Conservation (phyloP, 2,113 vertebrate species). For the Tragelaphus scriptus region DNA sequence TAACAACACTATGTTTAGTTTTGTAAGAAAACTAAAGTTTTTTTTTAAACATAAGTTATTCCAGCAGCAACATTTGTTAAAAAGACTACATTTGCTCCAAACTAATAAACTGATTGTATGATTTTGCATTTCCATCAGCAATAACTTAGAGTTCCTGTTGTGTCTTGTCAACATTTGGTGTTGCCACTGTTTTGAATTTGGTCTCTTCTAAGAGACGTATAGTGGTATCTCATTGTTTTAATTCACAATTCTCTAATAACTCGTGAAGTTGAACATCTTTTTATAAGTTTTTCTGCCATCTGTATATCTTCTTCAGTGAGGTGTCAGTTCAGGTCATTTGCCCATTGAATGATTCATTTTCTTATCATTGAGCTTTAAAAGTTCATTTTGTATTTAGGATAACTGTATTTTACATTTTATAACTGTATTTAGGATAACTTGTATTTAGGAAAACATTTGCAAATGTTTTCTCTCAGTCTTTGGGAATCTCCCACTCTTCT, state of each 20-base stretch:
- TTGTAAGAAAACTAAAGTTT: background rate
- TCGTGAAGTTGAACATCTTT: background rate
- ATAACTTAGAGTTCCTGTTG: background rate
- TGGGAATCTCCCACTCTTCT: background rate
- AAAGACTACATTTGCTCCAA: background rate
- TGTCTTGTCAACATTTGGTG: background rate
- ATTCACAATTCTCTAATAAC: background rate
- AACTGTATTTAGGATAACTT: background rate
- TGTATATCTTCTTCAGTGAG: background rate
- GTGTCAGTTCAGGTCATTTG: background rate
- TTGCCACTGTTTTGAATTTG: background rate
- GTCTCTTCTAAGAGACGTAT: background rate
- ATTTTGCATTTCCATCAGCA: background rate
- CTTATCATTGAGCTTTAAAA: background rate
- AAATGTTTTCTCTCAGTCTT: background rate
- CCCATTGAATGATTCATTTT: background rate
- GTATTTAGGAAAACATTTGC: no score
- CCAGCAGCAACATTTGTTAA: no score
- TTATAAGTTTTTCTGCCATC: background rate
- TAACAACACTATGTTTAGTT: background rate
- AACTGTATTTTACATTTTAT: no score
- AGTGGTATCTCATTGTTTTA: background rate
- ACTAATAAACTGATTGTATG: background rate
- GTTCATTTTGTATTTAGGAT: background rate
- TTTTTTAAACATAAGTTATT: no score